phyloP scores from a whole-genome alignment of 2,888 invertebrate genomes.

The Ditylenchus weischeri region DNA sequence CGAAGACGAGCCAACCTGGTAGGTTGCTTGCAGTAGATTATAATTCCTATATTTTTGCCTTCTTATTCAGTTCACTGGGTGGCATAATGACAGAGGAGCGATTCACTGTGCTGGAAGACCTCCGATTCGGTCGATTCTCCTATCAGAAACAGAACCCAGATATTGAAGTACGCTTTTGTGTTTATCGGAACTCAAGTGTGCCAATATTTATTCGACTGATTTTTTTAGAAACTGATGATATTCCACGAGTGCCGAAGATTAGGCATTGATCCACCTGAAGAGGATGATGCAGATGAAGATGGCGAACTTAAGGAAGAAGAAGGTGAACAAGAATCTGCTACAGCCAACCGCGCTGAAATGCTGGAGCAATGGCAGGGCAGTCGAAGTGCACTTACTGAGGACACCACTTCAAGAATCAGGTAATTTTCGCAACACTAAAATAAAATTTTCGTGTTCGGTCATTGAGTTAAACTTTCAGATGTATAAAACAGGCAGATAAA shows the following conservation, averaged over 20 bases:
- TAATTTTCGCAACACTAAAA: too few species aligned
- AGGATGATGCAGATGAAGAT: slow-evolving; percentile 12
- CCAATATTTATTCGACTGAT: too few species aligned
- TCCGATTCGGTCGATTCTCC: slow-evolving; percentile 39
- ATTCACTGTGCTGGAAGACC: slow-evolving; percentile 28
- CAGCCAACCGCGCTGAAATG: too few species aligned
- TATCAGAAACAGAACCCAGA: slow-evolving; percentile 38
- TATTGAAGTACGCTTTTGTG: slow-evolving; percentile 29
- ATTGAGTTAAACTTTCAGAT: too few species aligned
- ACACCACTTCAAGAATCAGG: too few species aligned
- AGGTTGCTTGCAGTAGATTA: not conserved
- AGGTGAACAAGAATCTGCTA: not conserved
- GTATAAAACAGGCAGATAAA: too few species aligned
- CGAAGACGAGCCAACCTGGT: slow-evolving; percentile 3
- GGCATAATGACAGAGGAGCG: slow-evolving; percentile 34
- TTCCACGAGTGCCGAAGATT: slow-evolving; percentile 21
- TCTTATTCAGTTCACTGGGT: slow-evolving; percentile 26
- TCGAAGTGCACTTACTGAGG: too few species aligned
- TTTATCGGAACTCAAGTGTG: too few species aligned
- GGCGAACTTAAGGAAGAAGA: slow-evolving; percentile 7
- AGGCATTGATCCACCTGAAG: slow-evolving; percentile 18
- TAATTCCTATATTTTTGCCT: too few species aligned
- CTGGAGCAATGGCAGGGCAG: too few species aligned
- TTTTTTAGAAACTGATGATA: slow-evolving; percentile 23
- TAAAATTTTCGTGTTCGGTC: too few species aligned